Base-by-base conservation (phyloP, 2,888 invertebrate species). In the Brachylomia viminalis region DNA sequence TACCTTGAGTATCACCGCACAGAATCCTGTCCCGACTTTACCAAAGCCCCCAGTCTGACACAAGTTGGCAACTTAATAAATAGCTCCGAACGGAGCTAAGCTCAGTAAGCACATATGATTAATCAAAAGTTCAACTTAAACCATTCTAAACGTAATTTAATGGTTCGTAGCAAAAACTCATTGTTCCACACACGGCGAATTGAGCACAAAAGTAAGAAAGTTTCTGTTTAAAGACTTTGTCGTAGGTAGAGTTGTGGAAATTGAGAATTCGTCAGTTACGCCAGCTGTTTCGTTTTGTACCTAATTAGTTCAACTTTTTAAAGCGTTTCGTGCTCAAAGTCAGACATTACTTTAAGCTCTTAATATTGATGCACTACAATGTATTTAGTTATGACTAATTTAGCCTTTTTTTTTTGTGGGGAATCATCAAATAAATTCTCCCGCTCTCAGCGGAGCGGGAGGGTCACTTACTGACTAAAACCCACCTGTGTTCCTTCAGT, bases 91-190 rank as follows among this genome's bases (percentile, higher is more conserved):
- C 68, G 61, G 33, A 72, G 83, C 70, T 82, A 79, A 79, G 76
- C 83, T 80, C 64, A 23, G 56, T 71, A 78, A 81, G 78, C 75
- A 75, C 78, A 84, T 79, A 74, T 72, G 82, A 84, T 84, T 82
- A 84, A 84, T 84, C 79, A 84, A 73, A 82, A 82, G 82, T 84
- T 82, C 49, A 79, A 84, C 79, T 81, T 84, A 45, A 72, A 79
- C 73, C 80, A 56, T 83, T 84, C 61, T 76, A 75, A 79, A 67
- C 61, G 81, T 74, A 76, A 82, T 84, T 84, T 74, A 79, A 80
- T 77, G 80, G 84, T 72, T 75, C 79, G 59, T 59, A 65, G 64
- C 65, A 74, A 80, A 68, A 83, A 80, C 71, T 80, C 77, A 69
- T 80, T 83, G 73, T 47, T 8, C 42, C 8, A 65, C 71, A 80